A percentile compares a stretch with the other conserved stretches of the same genome.
These are phyloP conservation scores for Catagonus wagneri DNA, from an alignment of 2,113 vertebrate species.

Conservation along the genomic window DNA sequence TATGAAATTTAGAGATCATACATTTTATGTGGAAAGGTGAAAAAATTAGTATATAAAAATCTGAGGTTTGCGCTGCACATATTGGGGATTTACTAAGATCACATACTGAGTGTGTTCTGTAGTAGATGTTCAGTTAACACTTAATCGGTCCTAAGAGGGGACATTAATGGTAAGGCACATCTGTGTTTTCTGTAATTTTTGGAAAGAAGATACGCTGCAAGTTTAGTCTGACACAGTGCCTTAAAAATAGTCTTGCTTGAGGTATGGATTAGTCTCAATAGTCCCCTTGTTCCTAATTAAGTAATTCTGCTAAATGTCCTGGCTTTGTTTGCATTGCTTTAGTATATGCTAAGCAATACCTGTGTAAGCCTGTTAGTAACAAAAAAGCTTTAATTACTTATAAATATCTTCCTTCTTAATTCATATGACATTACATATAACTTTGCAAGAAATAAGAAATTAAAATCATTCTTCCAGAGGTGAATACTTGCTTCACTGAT, in stretches of 20 bases:
- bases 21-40: background rate
- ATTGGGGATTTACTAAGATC: background rate
- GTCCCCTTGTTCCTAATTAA: background rate
- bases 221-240: background rate
- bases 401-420: background rate
- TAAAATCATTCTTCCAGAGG: background rate
- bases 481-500: slow-evolving; percentile 35
- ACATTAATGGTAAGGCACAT: background rate
- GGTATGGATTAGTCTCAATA: background rate
- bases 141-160: background rate
- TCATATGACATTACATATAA: background rate
- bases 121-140: background rate
- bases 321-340: background rate
- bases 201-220: slow-evolving; percentile 33
- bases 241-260: background rate
- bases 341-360: background rate
- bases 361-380: slow-evolving; percentile 17
- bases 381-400: background rate
- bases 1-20: background rate
- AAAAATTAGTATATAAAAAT: background rate
- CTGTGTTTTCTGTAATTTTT: background rate
- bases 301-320: background rate
- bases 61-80: background rate
- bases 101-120: background rate
- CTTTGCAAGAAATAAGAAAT: slow-evolving; percentile 18